Evolutionary conservation across 2,888 invertebrate species (phyloP).

Genomic region (Alloplasta piceator): DNA sequence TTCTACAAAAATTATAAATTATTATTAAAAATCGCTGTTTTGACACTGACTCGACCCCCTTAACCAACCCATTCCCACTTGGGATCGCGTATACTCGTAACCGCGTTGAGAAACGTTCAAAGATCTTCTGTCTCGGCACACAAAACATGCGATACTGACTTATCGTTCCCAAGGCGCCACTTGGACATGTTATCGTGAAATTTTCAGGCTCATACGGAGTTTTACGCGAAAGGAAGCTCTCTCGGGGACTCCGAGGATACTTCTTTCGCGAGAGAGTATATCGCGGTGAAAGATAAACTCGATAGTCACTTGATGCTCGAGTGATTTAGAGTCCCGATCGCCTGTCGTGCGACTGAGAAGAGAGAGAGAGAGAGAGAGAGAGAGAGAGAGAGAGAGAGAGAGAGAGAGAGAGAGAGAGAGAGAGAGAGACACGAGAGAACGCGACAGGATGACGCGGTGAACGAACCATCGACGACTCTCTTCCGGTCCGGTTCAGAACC

Average conservation of each 20-base stretch:
- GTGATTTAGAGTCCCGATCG: constrained; percentile 74
- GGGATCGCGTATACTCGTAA: constrained; percentile 32
- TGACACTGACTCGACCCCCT: no score
- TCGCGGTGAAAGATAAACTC: constrained; percentile 37
- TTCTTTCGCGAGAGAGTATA: constrained; percentile 8
- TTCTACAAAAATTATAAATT: no score
- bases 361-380: no score
- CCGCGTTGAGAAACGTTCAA: constrained; percentile 34
- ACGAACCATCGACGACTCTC: constrained; percentile 52
- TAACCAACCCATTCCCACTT: constrained; percentile 40
- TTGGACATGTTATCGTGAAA: constrained; percentile 65
- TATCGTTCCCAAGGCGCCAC: constrained; percentile 69
- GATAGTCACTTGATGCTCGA: constrained; percentile 41
- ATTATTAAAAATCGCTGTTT: no score
- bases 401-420: no score
- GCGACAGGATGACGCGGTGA: constrained; percentile 31
- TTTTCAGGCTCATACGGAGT: constrained; percentile 47
- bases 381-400: no score
- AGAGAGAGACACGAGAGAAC: constrained; percentile 42
- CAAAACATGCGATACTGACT: constrained; percentile 45
- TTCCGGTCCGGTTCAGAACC: constrained; percentile 60
- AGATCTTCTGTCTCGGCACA: constrained; percentile 40
- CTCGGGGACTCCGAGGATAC: constrained; percentile 51
- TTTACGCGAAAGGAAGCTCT: constrained; percentile 49
- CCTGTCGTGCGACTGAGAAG: constrained; percentile 43